Evolutionary conservation across 2,797 vertebrate genomes (phyloP), one percentile per base, ranked within the genome.

Genomic region (Sorex maritimensis): DNA sequence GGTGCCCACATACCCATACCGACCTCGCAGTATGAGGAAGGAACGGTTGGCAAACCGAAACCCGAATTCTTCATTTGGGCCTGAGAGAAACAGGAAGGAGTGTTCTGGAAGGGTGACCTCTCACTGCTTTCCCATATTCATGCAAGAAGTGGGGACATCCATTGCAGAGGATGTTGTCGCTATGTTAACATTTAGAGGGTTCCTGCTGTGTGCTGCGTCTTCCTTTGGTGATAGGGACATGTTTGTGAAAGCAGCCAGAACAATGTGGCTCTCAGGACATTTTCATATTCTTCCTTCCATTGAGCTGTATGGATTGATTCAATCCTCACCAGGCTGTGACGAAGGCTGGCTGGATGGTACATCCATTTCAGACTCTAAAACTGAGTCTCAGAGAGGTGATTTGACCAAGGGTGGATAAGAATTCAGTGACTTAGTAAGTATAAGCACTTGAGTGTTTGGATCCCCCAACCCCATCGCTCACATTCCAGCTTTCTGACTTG

Each of bases 1-100:
- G 75, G 86, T 95, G 67, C 97, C 97, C 85, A 98, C 97, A 0
- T 97, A 98, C 26, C 97, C 97, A 0, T 97, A 96, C 8, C 82
- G 90, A 63, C 97, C 97, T 3, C 97, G 78, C 34, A 98, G 41
- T 28, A 91, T 24, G 1, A 98, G 90, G 90, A 98, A 98, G 21
- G 96, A 58, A 4, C 97, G 97, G 61, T 98, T 97, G 87, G 96
- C 95, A 63, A 98, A 95, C 55, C 79, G 96, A 78, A 98, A 79
- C 38, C 87, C 95, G 65, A 98, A 95, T 88, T 96, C 97, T 73
- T 98, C 97, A 4, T 77, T 90, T 67, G 95, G 92, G 12, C 97
- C 97, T 98, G 92, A 61, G 74, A 88, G 74, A 92, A 91, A 88
- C 0, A 68, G 77, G 67, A 69, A 72, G 26, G 46, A 41, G 13